These are phyloP conservation scores for Platysternon megacephalum DNA, from an alignment of 2,113 vertebrate species.

Conservation along the genomic window DNA sequence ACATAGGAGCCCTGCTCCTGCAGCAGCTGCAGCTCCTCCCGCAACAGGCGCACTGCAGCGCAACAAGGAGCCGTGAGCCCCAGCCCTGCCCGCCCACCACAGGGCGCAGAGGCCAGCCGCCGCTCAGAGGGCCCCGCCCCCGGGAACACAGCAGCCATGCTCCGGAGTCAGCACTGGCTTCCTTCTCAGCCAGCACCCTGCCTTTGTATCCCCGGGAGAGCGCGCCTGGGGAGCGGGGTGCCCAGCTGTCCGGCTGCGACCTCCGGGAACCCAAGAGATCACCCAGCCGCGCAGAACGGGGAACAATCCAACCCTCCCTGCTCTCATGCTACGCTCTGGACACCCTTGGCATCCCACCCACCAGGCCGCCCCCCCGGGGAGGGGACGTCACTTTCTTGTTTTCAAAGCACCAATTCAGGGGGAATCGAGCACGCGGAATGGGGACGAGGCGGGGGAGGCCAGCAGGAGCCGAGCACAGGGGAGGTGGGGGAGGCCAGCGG, in stretches of 20 bases:
- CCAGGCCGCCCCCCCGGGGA: background rate
- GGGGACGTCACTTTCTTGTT: background rate
- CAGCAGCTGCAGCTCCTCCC: conserved; percentile 95
- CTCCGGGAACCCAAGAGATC: background rate
- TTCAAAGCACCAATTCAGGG: background rate
- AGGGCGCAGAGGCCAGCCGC: background rate
- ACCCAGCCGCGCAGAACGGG: background rate
- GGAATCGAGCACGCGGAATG: too few species aligned
- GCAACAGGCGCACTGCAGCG: conserved; percentile 88
- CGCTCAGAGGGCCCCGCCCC: background rate
- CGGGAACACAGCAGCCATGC: background rate
- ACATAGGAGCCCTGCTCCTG: conserved; percentile 99
- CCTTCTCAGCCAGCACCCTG: background rate
- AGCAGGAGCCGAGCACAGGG: too few species aligned
- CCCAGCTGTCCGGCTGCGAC: background rate
- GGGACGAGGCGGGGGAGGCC: too few species aligned
- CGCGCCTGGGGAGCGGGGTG: too few species aligned
- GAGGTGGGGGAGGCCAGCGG: too few species aligned
- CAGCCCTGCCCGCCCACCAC: background rate
- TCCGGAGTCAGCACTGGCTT: background rate
- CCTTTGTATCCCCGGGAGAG: background rate
- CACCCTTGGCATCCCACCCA: background rate
- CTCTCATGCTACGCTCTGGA: background rate
- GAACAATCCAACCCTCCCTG: background rate
- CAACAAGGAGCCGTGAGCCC: background rate